Evolutionary conservation across 1,140 invertebrate genomes (phyloP).

Genomic region (Dreissena rostriformis): DNA sequence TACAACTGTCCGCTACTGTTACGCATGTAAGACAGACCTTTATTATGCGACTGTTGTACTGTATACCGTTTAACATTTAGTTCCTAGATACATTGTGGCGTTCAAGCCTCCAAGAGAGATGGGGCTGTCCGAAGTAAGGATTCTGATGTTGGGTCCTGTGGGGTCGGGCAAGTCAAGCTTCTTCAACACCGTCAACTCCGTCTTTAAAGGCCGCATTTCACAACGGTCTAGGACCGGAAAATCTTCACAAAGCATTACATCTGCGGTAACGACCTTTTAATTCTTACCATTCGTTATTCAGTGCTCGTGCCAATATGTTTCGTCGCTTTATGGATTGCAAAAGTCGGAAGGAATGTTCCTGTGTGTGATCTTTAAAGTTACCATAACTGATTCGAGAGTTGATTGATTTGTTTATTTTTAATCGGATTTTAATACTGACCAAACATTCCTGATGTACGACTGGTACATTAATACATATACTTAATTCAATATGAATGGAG

Average conservation of each 20-base stretch:
- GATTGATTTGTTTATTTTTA: too few species aligned
- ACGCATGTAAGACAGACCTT: too few species aligned
- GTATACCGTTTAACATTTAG: background rate
- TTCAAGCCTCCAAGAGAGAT: slow-evolving; percentile 1
- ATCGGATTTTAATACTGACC: too few species aligned
- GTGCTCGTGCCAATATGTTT: background rate
- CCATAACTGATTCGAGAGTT: too few species aligned
- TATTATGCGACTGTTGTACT: too few species aligned
- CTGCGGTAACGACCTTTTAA: background rate
- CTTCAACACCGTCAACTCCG: slow-evolving; percentile 29
- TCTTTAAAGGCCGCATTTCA: slow-evolving; percentile 15
- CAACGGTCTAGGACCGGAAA: slow-evolving; percentile 10
- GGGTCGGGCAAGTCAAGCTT: slow-evolving; percentile 31
- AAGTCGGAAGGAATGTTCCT: too few species aligned
- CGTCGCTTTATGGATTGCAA: too few species aligned
- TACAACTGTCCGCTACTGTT: too few species aligned
- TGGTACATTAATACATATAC: too few species aligned
- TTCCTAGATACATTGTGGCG: slow-evolving; percentile 1
- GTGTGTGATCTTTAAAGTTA: background rate
- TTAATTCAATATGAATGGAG: too few species aligned
- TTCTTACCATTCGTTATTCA: too few species aligned
- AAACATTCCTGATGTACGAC: too few species aligned
- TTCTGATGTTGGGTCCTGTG: slow-evolving; percentile 20
- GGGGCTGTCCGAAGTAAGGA: background rate
- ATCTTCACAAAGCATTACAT: slow-evolving; percentile 8